Conservation (phyloP, 1,140 invertebrate genomes). For the Pseudachorutes palmiensis region DNA sequence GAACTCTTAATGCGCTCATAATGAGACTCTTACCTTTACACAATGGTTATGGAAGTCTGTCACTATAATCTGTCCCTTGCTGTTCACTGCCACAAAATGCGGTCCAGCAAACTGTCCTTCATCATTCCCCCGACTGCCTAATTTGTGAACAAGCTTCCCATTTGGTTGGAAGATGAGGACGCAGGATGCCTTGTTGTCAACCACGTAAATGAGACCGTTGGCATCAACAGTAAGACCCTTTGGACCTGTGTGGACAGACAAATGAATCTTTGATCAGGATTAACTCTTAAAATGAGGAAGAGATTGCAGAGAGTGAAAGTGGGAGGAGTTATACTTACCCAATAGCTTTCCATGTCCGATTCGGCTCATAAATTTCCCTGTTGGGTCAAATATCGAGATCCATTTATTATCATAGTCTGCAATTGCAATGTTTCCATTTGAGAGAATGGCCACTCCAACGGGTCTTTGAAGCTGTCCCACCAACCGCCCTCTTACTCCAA, state of each 20-base stretch:
- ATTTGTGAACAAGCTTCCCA: slow-evolving; percentile 45
- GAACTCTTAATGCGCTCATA: neutral
- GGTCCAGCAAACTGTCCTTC: slow-evolving; percentile 52
- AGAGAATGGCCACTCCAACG: slow-evolving; percentile 48
- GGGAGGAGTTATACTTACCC: slow-evolving; percentile 39
- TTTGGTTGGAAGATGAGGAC: slow-evolving; percentile 51
- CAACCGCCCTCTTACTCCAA: slow-evolving; percentile 47
- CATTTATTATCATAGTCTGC: slow-evolving; percentile 56
- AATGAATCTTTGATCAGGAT: too few species aligned
- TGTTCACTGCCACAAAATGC: slow-evolving; percentile 52
- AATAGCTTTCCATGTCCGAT: slow-evolving; percentile 51
- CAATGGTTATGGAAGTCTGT: slow-evolving; percentile 55
- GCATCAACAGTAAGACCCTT: slow-evolving; percentile 50
- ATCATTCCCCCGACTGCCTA: slow-evolving; percentile 43
- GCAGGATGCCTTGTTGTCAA: slow-evolving; percentile 52
- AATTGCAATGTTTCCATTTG: slow-evolving; percentile 51
- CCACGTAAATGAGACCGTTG: slow-evolving; percentile 51
- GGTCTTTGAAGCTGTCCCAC: slow-evolving; percentile 51
- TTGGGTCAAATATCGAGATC: slow-evolving; percentile 50
- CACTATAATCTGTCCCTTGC: slow-evolving; percentile 48
- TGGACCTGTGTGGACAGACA: slow-evolving; percentile 40
- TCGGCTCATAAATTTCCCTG: slow-evolving; percentile 51
- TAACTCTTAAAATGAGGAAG: too few species aligned
- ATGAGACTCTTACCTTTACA: slow-evolving; percentile 44
- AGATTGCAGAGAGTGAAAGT: neutral